A percentile compares a stretch with the other conserved stretches of the same genome.
These are phyloP conservation scores for Entomobrya proxima DNA, from an alignment of 2,888 invertebrate species.

Conservation along the genomic window DNA sequence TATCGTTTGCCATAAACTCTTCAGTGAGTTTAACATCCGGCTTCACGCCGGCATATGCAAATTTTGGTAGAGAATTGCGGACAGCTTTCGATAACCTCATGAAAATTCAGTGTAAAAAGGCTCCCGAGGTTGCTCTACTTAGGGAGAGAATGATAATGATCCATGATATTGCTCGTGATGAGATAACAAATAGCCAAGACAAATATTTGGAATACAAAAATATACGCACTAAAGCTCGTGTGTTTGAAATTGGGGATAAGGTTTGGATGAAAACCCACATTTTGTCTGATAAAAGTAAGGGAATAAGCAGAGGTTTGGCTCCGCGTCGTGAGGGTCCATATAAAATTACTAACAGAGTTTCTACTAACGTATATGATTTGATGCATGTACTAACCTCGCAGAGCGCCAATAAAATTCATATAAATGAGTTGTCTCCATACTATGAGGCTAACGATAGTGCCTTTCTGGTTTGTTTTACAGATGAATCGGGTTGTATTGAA, in stretches of 20 bases:
- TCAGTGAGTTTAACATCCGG: not conserved
- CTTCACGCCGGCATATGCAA: not conserved
- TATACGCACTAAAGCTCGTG: not conserved
- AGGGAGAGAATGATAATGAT: not conserved
- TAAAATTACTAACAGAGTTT: not conserved
- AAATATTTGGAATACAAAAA: not conserved
- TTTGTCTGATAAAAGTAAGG: constrained; percentile 47
- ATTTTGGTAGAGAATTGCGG: not conserved
- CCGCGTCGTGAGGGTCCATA: constrained; percentile 61
- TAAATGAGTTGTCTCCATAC: constrained; percentile 39
- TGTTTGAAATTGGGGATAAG: constrained; percentile 49
- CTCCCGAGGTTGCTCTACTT: not conserved
- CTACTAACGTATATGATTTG: constrained; percentile 22
- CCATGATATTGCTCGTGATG: not conserved
- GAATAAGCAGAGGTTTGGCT: constrained; percentile 21
- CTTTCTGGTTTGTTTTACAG: not conserved
- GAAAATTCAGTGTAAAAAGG: not conserved
- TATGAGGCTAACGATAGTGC: not conserved
- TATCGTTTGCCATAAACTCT: not conserved
- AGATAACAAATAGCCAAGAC: not conserved
- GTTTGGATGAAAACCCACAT: constrained; percentile 47
- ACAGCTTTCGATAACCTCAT: not conserved
- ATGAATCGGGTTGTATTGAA: not conserved
- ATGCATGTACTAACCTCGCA: not conserved
- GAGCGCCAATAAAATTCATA: constrained; percentile 35